These are phyloP conservation scores for Hypanus sabinus DNA, from an alignment of 2,113 vertebrate genomes.

Conservation along the genomic window DNA sequence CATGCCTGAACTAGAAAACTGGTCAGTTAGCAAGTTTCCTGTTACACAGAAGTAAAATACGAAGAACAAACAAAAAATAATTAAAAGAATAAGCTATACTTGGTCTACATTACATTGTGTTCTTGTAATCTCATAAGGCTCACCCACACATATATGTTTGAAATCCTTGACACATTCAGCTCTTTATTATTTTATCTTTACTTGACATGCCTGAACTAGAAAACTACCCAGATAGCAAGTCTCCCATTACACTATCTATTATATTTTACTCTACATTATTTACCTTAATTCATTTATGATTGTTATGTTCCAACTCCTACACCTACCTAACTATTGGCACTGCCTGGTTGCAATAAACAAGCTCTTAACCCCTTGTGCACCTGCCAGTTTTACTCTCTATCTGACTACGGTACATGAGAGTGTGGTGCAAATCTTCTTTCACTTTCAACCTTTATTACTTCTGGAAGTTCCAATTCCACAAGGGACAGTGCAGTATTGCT, in stretches of 20 bases:
- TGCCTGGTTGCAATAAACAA: not conserved
- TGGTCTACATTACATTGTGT: not conserved
- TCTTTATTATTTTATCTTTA: slow-evolving; percentile 14
- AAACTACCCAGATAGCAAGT: not conserved
- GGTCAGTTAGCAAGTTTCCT: not conserved
- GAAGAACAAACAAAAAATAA: not conserved
- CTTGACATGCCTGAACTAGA: not conserved
- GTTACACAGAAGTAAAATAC: not conserved
- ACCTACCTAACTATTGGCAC: not conserved
- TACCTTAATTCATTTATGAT: not conserved
- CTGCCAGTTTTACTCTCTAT: not conserved
- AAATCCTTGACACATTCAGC: not conserved
- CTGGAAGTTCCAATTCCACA: not conserved
- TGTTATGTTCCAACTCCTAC: not conserved
- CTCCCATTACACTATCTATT: not conserved
- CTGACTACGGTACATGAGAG: not conserved
- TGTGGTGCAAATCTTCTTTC: not conserved
- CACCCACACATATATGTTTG: not conserved
- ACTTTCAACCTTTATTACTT: not conserved
- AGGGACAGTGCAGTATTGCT: not conserved
- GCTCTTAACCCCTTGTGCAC: not conserved
- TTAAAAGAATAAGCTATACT: not conserved
- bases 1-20: slow-evolving; percentile 13
- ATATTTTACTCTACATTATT: not conserved
- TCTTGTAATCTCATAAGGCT: not conserved